These are phyloP conservation scores for Rhagophthalmus giganteus DNA, from an alignment of 2,888 invertebrate genomes.

Conservation along the genomic window DNA sequence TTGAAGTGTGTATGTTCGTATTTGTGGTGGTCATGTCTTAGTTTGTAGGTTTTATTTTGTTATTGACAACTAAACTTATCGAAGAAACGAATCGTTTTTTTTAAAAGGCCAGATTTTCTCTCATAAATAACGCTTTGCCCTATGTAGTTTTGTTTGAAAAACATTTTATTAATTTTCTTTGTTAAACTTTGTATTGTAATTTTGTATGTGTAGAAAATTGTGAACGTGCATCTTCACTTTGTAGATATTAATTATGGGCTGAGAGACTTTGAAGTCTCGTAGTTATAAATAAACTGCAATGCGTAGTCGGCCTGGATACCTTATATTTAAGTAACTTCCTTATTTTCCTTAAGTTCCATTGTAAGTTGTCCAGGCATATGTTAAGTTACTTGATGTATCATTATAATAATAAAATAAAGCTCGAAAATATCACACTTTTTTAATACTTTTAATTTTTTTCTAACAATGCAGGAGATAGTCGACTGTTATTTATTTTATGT, in stretches of 20 bases:
- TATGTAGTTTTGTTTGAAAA: slow-evolving; percentile 7
- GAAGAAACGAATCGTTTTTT: slow-evolving; percentile 6
- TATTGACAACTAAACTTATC: slow-evolving; percentile 14
- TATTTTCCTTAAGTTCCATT: slow-evolving; percentile 50
- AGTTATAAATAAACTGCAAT: slow-evolving; percentile 43
- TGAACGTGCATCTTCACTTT: slow-evolving; percentile 30
- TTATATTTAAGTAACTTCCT: slow-evolving; percentile 43
- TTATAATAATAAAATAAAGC: slow-evolving; percentile 49
- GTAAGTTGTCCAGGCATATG: slow-evolving; percentile 52
- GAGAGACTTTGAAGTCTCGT: slow-evolving; percentile 22
- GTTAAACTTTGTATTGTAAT: slow-evolving; percentile 28
- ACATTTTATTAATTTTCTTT: slow-evolving; percentile 15
- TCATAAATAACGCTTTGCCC: slow-evolving; percentile 1
- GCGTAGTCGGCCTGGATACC: slow-evolving; percentile 49
- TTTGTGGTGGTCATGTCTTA: slow-evolving; percentile 49
- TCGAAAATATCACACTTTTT: slow-evolving; percentile 14
- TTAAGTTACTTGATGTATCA: slow-evolving; percentile 55
- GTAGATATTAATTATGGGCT: slow-evolving; percentile 30
- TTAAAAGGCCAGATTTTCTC: slow-evolving; percentile 5
- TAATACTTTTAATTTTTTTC: too few relatives aligned
- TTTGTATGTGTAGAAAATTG: slow-evolving; percentile 30
- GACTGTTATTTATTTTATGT: too few relatives aligned
- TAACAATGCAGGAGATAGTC: too few relatives aligned
- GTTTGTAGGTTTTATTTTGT: slow-evolving; percentile 32
- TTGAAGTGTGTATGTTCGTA: slow-evolving; percentile 41